phyloP scores from a whole-genome alignment of 2,888 invertebrate genomes.

The Elysia crispata region DNA sequence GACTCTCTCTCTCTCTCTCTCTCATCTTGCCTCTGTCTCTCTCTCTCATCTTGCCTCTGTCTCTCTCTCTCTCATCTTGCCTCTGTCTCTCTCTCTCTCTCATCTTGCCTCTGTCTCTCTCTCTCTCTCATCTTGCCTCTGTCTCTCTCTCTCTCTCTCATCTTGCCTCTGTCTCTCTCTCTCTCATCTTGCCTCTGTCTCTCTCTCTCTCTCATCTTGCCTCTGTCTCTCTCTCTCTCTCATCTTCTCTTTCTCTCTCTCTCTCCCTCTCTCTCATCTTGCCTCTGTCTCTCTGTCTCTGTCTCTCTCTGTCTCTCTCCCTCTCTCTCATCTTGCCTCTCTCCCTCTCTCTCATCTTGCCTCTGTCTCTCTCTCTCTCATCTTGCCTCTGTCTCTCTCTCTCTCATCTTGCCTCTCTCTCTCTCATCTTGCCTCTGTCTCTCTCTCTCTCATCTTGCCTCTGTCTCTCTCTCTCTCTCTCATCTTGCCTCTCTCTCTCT shows the following conservation, averaged over 20 bases:
- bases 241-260: background rate
- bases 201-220: background rate
- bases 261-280: background rate
- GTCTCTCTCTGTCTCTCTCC: background rate
- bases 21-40: too few relatives aligned
- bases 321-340: background rate
- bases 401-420: background rate
- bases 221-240: background rate
- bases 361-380: slow-evolving; percentile 16
- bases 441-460: too few relatives aligned
- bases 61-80: too few relatives aligned
- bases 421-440: too few relatives aligned
- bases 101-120: too few relatives aligned
- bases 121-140: too few relatives aligned
- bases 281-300: background rate
- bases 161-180: background rate
- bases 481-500: background rate
- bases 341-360: background rate
- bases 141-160: too few relatives aligned
- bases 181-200: background rate
- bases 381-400: background rate
- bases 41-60: too few relatives aligned
- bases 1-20: too few relatives aligned
- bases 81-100: too few relatives aligned
- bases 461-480: background rate